Evolutionary conservation across 2,797 vertebrate species (phyloP), one percentile per base, ranked within the genome.

Genomic region (Amphiprion clarkii): DNA sequence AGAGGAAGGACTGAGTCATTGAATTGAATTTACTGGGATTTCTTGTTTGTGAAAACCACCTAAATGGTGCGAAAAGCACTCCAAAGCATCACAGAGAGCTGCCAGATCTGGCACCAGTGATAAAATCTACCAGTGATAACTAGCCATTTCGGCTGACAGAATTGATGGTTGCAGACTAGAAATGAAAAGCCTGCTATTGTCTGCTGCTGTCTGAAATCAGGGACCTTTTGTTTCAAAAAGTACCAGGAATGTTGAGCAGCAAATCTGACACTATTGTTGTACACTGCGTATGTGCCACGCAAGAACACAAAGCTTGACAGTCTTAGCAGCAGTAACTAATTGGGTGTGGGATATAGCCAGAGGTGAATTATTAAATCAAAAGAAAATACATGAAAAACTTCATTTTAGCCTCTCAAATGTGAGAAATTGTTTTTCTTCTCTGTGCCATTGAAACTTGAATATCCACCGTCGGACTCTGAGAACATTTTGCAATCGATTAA

Each of bases 201-300:
- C 25, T 29, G 14, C 25, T 29, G 42, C 19, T 39, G 61, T 60
- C 40, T 60, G 62, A 65, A 60, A 66, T 65, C 55, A 48, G 25
- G 14, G 53, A 17, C 51, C 46, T 48, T 60, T 56, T 72, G 44
- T 62, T 62, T 72, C 9, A 16, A 23, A 53, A 67, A 4, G 53
- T 17, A n/a, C 27, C 19, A 25, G 25, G 10, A 29, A 29, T 54
- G 29, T 54, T 2, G 12, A 27, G 52, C 13, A 27, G 21, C 16
- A 48, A n/a, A 19, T 44, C 42, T 16, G 42, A 44, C 23, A 25
- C 25, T 29, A 21, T 54, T 27, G 14, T 54, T 54, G 52, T 29
- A 29, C 29, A 13, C 25, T 31, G 53, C 25, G 9, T 3, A 17
- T 55, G 27, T 16, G 53, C 10, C 23, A 23, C 14, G 11, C 19